Evolutionary conservation across 1,140 invertebrate species (phyloP), one percentile per base, ranked within the genome.

Genomic region (Saccostrea cuccullata): DNA sequence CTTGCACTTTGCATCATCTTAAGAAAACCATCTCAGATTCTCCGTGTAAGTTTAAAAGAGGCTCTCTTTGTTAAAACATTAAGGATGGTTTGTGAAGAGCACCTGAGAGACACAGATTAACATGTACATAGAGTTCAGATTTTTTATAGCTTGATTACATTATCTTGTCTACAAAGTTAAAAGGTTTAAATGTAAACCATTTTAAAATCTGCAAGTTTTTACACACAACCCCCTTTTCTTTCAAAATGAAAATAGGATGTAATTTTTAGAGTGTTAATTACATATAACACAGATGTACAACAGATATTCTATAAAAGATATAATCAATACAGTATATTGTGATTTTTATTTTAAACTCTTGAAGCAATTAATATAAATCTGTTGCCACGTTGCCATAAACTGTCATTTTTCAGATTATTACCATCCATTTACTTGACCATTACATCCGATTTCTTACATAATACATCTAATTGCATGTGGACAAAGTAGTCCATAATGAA

Each of bases 1-100:
- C 23, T 73, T 73, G 26, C 70, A 73, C 70, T 73, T 73, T 73
- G 70, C 70, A 11, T 73, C 70, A 73, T 26, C 36, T 73, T 23
- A 12, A 26, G 23, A 26, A 73, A 73, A 73, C 30, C 30, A 15
- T 11, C 30, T 11, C 26, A n/a, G n/a, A 2, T 12, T 26, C 26
- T 26, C 15, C 30, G 26, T 73, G 70, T 36, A 73, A 36, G 4
- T 12, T 26, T n/a, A n/a, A 13, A 73, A 73, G 70, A 73, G 12
- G 70, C 70, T 23, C 23, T 36, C 23, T 47, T 3, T 73, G 70
- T 73, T 30, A 73, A 73, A 73, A 73, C 70, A 73, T 73, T 73
- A 47, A 47, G 30, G 12, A 5, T 30, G 30, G 70, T 73, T 26
- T 73, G 70, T 73, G 70, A 36, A 73, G 20, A 60, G 15, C 70